Evolutionary conservation across 2,888 invertebrate species (phyloP).

Genomic region (Elmis aenea): DNA sequence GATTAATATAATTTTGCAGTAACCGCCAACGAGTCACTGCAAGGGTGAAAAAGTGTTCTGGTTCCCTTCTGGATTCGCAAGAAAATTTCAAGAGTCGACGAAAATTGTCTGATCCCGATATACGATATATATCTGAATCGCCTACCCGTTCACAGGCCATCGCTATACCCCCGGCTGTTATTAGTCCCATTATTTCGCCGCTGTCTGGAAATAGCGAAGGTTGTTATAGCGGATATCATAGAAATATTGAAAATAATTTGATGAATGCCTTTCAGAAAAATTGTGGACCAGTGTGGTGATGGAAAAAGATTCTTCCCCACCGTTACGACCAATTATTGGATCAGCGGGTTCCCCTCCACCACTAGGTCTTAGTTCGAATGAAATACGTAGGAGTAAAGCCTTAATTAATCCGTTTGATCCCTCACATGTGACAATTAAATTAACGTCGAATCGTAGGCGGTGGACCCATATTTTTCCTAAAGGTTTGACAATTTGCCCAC

Average conservation of each 20-base stretch:
- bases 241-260: not conserved
- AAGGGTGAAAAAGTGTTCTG: slow-evolving; percentile 70
- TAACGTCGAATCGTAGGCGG: slow-evolving; percentile 88
- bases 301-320: slow-evolving; percentile 53
- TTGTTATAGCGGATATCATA: no score
- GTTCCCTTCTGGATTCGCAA: slow-evolving; percentile 56
- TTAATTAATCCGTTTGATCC: slow-evolving; percentile 98
- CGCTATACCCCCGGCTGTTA: slow-evolving; percentile 41
- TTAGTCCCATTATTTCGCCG: slow-evolving; percentile 39
- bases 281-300: slow-evolving; percentile 33
- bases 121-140: slow-evolving; percentile 55
- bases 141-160: slow-evolving; percentile 42
- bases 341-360: slow-evolving; percentile 55
- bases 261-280: slow-evolving; percentile 20
- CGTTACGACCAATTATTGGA: slow-evolving; percentile 52
- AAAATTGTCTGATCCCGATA: slow-evolving; percentile 86
- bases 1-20: slow-evolving; percentile 16
- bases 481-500: slow-evolving; percentile 46
- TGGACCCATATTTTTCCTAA: slow-evolving; percentile 99
- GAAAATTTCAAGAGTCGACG: slow-evolving; percentile 55
- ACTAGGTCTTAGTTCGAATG: slow-evolving; percentile 55
- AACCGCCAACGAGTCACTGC: slow-evolving; percentile 56
- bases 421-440: slow-evolving; percentile 91
- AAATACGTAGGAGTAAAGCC: slow-evolving; percentile 51
- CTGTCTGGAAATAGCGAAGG: slow-evolving; percentile 33